These are phyloP conservation scores for Masticophis lateralis DNA, from an alignment of 2,797 vertebrate genomes.

Conservation along the genomic window DNA sequence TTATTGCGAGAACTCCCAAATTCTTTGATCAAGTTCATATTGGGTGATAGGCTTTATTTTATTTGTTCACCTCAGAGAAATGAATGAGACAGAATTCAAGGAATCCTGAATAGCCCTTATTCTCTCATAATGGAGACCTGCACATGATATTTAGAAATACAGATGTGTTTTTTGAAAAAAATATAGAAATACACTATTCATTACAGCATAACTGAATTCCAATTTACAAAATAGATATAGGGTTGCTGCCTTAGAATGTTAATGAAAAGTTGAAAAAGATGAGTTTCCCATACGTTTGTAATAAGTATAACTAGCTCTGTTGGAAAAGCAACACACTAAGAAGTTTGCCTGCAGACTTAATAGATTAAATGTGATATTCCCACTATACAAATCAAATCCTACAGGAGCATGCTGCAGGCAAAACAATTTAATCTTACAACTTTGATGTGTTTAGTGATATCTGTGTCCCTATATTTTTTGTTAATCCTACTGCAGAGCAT, in stretches of 20 bases:
- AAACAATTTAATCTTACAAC: conserved; percentile 8
- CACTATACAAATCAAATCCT: background rate
- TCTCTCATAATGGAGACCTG: background rate
- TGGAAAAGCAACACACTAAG: background rate
- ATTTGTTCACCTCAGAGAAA: background rate
- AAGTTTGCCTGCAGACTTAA: background rate
- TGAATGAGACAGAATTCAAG: background rate
- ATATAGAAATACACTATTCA: background rate
- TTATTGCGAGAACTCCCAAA: background rate
- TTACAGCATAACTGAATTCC: background rate
- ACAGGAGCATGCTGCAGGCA: background rate
- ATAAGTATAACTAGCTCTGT: background rate
- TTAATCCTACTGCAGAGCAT: background rate
- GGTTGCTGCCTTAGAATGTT: background rate
- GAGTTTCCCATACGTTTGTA: background rate
- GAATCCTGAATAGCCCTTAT: background rate
- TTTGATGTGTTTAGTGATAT: background rate
- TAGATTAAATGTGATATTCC: conserved; percentile 9
- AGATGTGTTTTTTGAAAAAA: background rate
- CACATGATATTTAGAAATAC: background rate
- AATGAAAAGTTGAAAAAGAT: background rate
- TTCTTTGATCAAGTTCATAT: background rate
- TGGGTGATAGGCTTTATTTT: background rate
- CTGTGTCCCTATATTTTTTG: background rate
- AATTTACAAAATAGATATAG: background rate